Evolutionary conservation across 2,113 vertebrate species (phyloP).

Genomic region (Speoplatyrhinus poulsoni): DNA sequence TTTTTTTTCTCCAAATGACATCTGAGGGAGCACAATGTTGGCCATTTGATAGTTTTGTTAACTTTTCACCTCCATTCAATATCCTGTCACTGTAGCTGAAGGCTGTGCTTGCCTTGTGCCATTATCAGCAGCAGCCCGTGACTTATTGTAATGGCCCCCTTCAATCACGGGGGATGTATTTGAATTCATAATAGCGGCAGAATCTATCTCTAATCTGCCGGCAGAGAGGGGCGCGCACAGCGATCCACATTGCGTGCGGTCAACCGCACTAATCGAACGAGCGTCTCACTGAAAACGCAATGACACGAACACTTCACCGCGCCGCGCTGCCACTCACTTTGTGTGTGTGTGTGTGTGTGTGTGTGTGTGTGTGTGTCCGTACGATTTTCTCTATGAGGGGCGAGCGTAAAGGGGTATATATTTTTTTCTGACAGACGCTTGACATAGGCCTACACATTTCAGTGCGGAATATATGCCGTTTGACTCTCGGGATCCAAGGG

Average conservation of each 20-base stretch:
- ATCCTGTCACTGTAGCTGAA: constrained; percentile 59
- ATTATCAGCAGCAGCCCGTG: constrained; percentile 69
- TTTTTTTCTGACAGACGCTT: constrained; percentile 5
- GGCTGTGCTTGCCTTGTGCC: constrained; percentile 50
- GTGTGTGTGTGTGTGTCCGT: constrained; percentile 1
- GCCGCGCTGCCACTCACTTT: not conserved
- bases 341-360: constrained; percentile 15
- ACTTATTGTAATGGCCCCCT: constrained; percentile 72
- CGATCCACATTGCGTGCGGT: constrained; percentile 44
- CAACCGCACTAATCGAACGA: constrained; percentile 60
- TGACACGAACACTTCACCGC: constrained; percentile 37
- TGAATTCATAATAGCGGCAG: constrained; percentile 68
- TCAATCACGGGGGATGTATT: constrained; percentile 72
- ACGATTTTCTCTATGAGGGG: not conserved
- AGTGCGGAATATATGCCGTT: constrained; percentile 18
- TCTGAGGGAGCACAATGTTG: constrained; percentile 30
- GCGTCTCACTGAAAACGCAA: constrained; percentile 47
- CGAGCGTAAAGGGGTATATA: not conserved
- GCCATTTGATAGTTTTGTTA: constrained; percentile 68
- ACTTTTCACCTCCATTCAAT: constrained; percentile 70
- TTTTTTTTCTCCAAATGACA: constrained; percentile 32
- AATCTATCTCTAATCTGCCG: constrained; percentile 68
- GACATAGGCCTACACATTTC: constrained; percentile 25
- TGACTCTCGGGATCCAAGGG: not conserved
- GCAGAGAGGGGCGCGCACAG: constrained; percentile 37